These are phyloP conservation scores for Podarcis lilfordi DNA, from an alignment of 2,797 vertebrate species.

Conservation along the genomic window DNA sequence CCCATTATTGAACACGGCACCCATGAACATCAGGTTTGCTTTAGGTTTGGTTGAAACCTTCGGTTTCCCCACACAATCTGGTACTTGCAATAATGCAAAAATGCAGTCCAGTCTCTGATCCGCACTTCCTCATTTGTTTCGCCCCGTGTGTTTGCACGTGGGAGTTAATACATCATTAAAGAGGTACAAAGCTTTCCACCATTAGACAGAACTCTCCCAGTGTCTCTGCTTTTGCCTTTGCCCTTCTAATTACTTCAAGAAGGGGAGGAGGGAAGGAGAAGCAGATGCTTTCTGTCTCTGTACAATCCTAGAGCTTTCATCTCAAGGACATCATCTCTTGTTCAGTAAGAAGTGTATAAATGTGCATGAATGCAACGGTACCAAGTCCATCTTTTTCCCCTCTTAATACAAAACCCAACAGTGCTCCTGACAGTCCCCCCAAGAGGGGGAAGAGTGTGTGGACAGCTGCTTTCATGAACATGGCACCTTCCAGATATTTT, in stretches of 20 bases:
- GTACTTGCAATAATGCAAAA: background rate
- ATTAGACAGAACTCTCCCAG: background rate
- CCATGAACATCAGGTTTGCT: constrained; percentile 64
- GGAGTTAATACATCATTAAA: background rate
- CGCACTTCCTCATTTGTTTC: background rate
- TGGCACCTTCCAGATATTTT: no score
- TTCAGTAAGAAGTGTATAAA: background rate
- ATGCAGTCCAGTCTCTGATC: background rate
- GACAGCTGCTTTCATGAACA: no score
- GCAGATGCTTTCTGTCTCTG: background rate
- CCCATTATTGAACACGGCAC: constrained; percentile 58
- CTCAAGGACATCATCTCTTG: background rate
- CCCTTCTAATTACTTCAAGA: background rate
- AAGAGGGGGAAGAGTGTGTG: background rate
- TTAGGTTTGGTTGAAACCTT: constrained; percentile 43
- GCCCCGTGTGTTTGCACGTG: background rate
- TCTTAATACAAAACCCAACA: background rate
- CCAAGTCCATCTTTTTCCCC: background rate
- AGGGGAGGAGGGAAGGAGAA: no score
- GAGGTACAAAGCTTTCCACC: background rate
- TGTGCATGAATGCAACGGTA: background rate
- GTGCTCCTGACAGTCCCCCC: background rate
- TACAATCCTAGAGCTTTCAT: background rate
- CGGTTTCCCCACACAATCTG: background rate
- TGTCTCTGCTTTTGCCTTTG: background rate